phyloP scores from a whole-genome alignment of 2,888 invertebrate species.

The Chymomyza procnemis region DNA sequence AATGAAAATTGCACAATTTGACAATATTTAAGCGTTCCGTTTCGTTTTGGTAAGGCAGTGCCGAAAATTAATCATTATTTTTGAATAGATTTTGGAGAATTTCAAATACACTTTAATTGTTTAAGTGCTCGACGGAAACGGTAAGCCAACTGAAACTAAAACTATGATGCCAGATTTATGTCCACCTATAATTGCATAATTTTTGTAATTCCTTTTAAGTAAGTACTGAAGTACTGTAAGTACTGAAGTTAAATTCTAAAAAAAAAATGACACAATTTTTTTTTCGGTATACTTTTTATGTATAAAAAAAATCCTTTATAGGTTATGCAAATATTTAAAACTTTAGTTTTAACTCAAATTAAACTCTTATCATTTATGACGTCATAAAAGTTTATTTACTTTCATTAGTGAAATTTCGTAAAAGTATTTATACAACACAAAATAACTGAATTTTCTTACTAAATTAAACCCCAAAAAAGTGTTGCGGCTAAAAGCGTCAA shows the following conservation, averaged over 20 bases:
- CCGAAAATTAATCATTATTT: constrained; percentile 4
- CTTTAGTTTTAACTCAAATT: neutral
- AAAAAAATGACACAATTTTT: too few relatives aligned
- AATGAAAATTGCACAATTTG: constrained; percentile 38
- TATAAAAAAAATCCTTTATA: too few relatives aligned
- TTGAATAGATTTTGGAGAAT: neutral
- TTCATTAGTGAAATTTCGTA: neutral
- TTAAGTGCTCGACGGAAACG: too few relatives aligned
- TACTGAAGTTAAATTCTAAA: too few relatives aligned
- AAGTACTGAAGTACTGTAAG: too few relatives aligned
- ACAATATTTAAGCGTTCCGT: constrained; percentile 18
- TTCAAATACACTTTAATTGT: neutral
- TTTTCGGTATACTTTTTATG: too few relatives aligned
- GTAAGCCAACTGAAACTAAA: too few relatives aligned
- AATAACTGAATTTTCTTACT: neutral
- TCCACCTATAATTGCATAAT: too few relatives aligned
- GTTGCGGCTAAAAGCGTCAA: neutral
- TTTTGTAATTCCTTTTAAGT: too few relatives aligned
- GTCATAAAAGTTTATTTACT: neutral
- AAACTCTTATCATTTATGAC: neutral
- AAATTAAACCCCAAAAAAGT: neutral
- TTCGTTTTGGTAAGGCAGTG: neutral
- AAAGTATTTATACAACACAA: neutral
- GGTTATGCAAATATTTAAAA: neutral
- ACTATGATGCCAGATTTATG: too few relatives aligned